These are phyloP conservation scores for Trinorchestia longiramus DNA, from an alignment of 1,140 invertebrate genomes.

Conservation along the genomic window DNA sequence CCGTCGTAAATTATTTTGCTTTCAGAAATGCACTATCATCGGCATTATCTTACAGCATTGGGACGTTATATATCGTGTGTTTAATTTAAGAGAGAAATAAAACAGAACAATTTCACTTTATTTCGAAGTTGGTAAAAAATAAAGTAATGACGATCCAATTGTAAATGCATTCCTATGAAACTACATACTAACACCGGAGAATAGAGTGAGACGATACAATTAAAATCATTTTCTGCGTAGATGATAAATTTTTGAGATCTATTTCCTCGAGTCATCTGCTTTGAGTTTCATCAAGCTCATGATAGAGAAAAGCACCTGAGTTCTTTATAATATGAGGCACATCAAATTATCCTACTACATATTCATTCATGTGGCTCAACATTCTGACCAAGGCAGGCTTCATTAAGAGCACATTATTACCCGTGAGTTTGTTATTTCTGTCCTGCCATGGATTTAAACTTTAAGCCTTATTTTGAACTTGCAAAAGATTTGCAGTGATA, in stretches of 20 bases:
- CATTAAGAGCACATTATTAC: neutral
- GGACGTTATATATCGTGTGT: neutral
- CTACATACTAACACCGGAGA: neutral
- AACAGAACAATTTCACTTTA: neutral
- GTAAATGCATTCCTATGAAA: neutral
- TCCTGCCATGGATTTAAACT: neutral
- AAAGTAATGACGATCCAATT: neutral
- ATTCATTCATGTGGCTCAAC: neutral
- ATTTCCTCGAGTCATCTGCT: neutral
- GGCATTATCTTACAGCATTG: neutral
- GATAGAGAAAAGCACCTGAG: too few relatives aligned
- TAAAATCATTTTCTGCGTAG: neutral
- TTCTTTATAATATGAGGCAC: too few relatives aligned
- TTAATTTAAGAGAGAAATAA: neutral
- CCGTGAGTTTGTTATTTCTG: neutral
- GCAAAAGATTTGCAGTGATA: neutral
- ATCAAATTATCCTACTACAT: neutral
- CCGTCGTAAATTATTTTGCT: neutral
- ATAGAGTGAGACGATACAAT: neutral
- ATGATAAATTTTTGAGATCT: neutral
- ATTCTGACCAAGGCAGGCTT: neutral
- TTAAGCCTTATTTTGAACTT: neutral
- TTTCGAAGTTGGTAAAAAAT: neutral
- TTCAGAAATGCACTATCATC: neutral
- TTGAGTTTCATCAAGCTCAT: neutral